A percentile compares a stretch with the other conserved stretches of the same genome.
Conservation (phyloP, 2,797 vertebrate species). For the Vipera ursinii region DNA sequence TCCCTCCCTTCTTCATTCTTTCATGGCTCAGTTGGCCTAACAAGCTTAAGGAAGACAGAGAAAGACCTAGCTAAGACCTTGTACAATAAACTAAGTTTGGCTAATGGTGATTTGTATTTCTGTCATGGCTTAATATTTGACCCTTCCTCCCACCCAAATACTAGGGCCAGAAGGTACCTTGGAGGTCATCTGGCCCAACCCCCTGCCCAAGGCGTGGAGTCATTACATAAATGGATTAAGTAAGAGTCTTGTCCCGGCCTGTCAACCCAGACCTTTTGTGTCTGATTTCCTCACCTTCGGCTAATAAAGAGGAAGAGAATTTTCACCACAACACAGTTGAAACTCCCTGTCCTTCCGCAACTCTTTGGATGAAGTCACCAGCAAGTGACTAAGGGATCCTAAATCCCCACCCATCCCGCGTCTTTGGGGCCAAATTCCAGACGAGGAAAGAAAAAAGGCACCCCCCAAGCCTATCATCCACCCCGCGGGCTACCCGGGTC, state of each 20-base stretch:
- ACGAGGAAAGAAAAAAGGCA: too few relatives aligned
- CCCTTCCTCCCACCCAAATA: too few relatives aligned
- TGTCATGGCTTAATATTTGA: not conserved
- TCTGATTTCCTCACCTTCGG: not conserved
- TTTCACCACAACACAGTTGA: not conserved
- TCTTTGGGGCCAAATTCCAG: not conserved
- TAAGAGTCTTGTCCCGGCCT: not conserved
- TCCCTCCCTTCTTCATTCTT: too few relatives aligned
- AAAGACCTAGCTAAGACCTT: not conserved
- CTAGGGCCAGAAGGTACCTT: too few relatives aligned
- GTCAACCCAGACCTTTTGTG: not conserved
- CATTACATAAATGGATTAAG: too few relatives aligned
- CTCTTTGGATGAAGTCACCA: conserved; percentile 16
- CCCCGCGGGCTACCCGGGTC: too few relatives aligned
- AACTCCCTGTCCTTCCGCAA: conserved; percentile 12
- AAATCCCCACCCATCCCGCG: not conserved
- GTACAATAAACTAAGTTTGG: not conserved
- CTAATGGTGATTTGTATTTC: not conserved
- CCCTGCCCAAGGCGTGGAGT: too few relatives aligned
- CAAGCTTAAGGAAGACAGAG: too few relatives aligned
- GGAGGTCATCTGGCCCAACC: too few relatives aligned
- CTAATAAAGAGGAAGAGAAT: not conserved
- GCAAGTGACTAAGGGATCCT: conserved; percentile 16
- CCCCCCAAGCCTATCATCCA: not conserved
- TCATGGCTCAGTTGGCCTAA: too few relatives aligned